Base-by-base conservation (phyloP, 2,888 invertebrate genomes). In the Beris morrisii region DNA sequence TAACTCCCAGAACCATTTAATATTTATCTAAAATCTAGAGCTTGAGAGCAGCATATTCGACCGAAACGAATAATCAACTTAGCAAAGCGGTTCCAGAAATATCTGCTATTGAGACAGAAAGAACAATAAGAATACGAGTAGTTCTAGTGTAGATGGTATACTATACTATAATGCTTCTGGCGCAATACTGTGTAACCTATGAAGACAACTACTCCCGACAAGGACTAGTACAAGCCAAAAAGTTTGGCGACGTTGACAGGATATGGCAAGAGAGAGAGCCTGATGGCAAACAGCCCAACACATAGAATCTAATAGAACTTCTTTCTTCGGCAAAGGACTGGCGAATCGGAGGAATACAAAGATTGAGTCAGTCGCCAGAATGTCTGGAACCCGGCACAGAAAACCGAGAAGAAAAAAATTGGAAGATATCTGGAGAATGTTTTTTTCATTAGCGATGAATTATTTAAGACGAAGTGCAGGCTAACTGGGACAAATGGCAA, bases 281-380 rank as follows among this genome's bases (percentile, higher is more conserved):
- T 50, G 32, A 61, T 61, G 61, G 61, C 61, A 61, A 61, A 61
- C 61, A 52, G 61, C 61, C 61, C 61, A 61, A 43, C 50, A 61
- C 46, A 58, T 58, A 44, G 13, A 28, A 44, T 46, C 9, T 22
- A 43, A 48, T 59, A 13, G 15, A 3, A 13, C 5, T 38, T 15
- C 15, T 56, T 11, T 43, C 55, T 15, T 6, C n/a, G 43, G 15
- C 9, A 56, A 38, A 30, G 4, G 6, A 31, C 31, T 6, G 38
- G 12, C 3, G 43, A 38, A 13, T 56, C 4, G 43, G 38, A 38
- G 43, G 38, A 38, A 38, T 15, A 56, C 38, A 38, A 38, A 56
- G 38, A 13, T 15, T 54, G 12, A 54, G 54, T 31, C 12, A 13
- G 58, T 12, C 46, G 58, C 58, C 58, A 59, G 58, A 48, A 59